These are phyloP conservation scores for Phymastichus coffea DNA, from an alignment of 1,140 invertebrate genomes.

Conservation along the genomic window DNA sequence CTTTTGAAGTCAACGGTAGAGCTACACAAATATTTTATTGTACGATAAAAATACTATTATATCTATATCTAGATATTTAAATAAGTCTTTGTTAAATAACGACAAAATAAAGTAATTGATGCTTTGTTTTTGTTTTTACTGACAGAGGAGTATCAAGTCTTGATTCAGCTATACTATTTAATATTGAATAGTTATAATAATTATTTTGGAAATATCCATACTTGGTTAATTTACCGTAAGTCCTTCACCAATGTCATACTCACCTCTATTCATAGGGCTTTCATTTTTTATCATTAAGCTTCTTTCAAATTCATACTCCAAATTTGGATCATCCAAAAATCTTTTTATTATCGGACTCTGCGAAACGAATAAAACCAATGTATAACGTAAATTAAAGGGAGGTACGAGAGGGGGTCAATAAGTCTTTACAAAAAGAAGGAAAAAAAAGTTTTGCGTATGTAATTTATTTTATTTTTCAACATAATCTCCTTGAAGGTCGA, in stretches of 20 bases:
- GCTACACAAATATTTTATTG: constrained; percentile 47
- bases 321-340: constrained; percentile 83
- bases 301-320: constrained; percentile 34
- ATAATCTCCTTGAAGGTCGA: too few relatives aligned
- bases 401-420: too few relatives aligned
- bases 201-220: constrained; percentile 38
- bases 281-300: constrained; percentile 46
- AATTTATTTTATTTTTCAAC: too few relatives aligned
- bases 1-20: constrained; percentile 94
- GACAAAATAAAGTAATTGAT: constrained; percentile 7
- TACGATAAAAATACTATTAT: neutral
- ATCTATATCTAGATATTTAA: neutral
- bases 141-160: constrained; percentile 55
- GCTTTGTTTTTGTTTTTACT: constrained; percentile 45
- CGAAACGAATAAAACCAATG: constrained; percentile 20
- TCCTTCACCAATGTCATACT: constrained; percentile 39
- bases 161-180: constrained; percentile 40
- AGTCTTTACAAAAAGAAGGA: too few relatives aligned
- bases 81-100: neutral
- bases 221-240: constrained; percentile 34
- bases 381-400: constrained; percentile 31
- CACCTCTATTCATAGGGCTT: constrained; percentile 54
- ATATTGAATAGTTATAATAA: constrained; percentile 44
- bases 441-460: too few relatives aligned
- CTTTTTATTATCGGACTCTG: constrained; percentile 90